A percentile compares a stretch with the other conserved stretches of the same genome.
Conservation (phyloP, 2,888 invertebrate genomes). For the Formica aserva region DNA sequence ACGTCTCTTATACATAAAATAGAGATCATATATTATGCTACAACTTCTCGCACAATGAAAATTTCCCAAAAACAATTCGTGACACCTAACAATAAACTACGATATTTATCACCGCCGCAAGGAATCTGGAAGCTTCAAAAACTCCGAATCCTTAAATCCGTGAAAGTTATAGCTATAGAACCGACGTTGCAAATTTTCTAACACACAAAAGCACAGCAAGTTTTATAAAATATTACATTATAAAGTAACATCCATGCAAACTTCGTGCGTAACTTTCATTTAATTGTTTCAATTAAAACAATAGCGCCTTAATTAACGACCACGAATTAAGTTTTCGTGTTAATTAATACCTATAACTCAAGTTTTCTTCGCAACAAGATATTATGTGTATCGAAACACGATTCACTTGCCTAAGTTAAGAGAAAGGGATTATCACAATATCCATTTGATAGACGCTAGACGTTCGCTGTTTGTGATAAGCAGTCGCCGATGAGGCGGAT, state of each 20-base stretch:
- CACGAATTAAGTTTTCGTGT: not conserved
- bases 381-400: constrained; percentile 8
- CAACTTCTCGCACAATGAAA: not conserved
- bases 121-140: not conserved
- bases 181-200: constrained; percentile 7
- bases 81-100: not conserved
- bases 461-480: constrained; percentile 39
- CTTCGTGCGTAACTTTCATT: not conserved
- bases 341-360: not conserved
- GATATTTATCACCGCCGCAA: constrained; percentile 26
- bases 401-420: constrained; percentile 24
- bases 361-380: not conserved
- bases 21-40: not conserved
- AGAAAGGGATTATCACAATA: constrained; percentile 9
- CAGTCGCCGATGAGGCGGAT: constrained; percentile 48
- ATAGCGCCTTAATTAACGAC: constrained; percentile 4
- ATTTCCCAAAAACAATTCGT: not conserved
- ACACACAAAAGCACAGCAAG: not conserved
- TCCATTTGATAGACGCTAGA: constrained; percentile 38
- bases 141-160: constrained; percentile 16
- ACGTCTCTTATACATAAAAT: not conserved
- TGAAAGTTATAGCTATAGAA: not conserved
- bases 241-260: not conserved
- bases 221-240: not conserved
- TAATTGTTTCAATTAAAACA: not conserved